These are phyloP conservation scores for Labroides dimidiatus DNA, from an alignment of 2,797 vertebrate genomes.

Conservation along the genomic window DNA sequence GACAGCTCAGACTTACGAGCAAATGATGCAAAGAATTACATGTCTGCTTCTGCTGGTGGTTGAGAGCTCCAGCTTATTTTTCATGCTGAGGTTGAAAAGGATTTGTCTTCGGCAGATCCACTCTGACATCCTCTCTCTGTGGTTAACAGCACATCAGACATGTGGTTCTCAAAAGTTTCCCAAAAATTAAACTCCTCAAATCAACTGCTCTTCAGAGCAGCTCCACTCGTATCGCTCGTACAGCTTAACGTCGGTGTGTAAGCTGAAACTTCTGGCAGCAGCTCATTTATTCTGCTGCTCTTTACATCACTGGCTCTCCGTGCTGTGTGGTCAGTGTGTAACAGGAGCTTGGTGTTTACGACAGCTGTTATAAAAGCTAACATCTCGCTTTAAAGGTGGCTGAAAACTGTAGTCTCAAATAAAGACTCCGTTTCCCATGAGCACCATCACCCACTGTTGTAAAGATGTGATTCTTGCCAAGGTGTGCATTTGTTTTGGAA, in stretches of 20 bases:
- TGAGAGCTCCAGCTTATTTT: constrained; percentile 10
- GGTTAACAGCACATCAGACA: constrained; percentile 13
- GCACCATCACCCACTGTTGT: no score
- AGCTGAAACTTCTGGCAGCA: constrained; percentile 19
- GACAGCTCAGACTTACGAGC: neutral
- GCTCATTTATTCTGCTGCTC: constrained; percentile 3
- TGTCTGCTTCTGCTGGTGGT: constrained; percentile 5
- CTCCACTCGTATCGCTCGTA: neutral
- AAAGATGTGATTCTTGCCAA: no score
- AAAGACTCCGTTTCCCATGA: no score
- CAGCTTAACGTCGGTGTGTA: neutral
- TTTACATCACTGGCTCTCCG: neutral
- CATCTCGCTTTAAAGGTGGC: constrained; percentile 4
- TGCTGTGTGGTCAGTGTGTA: neutral
- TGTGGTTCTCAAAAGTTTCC: constrained; percentile 13
- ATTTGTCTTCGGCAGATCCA: neutral
- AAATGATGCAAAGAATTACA: neutral
- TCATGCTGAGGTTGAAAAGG: constrained; percentile 16
- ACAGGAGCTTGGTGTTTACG: constrained; percentile 1
- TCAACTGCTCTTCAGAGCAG: constrained; percentile 14
- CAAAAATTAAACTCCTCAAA: constrained; percentile 11
- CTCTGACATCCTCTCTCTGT: constrained; percentile 20
- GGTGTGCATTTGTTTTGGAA: no score
- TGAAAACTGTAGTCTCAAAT: no score
- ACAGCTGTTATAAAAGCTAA: neutral